Conservation (phyloP, 2,797 vertebrate genomes). For the Discoglossus pictus region DNA sequence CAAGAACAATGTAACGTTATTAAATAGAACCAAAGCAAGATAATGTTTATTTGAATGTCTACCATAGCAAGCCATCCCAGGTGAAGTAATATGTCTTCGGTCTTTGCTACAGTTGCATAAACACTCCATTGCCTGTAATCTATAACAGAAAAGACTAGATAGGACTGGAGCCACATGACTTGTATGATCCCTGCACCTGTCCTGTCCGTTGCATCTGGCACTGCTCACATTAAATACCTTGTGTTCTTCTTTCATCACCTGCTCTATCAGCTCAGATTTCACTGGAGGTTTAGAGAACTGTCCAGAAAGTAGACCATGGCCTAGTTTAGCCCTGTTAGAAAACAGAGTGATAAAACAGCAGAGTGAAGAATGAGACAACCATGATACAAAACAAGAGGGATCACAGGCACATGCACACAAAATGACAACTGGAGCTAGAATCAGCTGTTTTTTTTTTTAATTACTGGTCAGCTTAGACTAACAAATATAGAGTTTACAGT, state of each 20-base stretch:
- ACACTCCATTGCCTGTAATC: neutral
- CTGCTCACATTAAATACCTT: constrained; percentile 84
- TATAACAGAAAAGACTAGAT: too few relatives aligned
- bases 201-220: constrained; percentile 53
- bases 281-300: constrained; percentile 93
- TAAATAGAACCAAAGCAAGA: too few relatives aligned
- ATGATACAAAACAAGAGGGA: neutral
- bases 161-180: too few relatives aligned
- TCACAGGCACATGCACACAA: too few relatives aligned
- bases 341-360: constrained; percentile 47
- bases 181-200: constrained; percentile 50
- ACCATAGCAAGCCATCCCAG: too few relatives aligned
- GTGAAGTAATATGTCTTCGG: too few relatives aligned
- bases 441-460: too few relatives aligned
- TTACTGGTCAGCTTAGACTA: too few relatives aligned
- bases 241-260: constrained; percentile 98
- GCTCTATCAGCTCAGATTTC: constrained; percentile 98
- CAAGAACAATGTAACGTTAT: too few relatives aligned
- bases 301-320: constrained; percentile 95
- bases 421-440: too few relatives aligned
- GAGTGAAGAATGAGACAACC: constrained; percentile 45
- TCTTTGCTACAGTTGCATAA: neutral
- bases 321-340: constrained; percentile 88
- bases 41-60: too few relatives aligned
- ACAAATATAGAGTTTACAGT: too few relatives aligned